phyloP scores from a whole-genome alignment of 2,888 invertebrate species.

The Pecten maximus region DNA sequence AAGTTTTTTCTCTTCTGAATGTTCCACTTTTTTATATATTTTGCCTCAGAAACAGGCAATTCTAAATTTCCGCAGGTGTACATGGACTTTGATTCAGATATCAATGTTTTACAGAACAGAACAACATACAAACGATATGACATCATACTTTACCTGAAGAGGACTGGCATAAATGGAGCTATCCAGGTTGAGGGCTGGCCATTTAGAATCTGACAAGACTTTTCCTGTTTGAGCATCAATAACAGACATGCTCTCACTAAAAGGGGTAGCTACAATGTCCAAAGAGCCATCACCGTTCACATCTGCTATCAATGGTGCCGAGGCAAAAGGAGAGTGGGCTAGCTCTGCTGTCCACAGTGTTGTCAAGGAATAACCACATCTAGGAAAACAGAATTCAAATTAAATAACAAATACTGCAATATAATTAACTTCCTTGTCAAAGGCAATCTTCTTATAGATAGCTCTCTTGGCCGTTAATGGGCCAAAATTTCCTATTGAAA shows the following conservation, averaged over 20 bases:
- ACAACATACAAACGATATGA: too few species aligned
- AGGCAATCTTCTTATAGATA: too few species aligned
- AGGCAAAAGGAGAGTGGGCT: conserved; percentile 77
- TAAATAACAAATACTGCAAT: not conserved
- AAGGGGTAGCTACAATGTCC: conserved; percentile 78
- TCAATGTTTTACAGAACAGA: too few species aligned
- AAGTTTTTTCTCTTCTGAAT: too few species aligned
- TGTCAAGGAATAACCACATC: conserved; percentile 76
- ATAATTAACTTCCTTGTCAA: too few species aligned
- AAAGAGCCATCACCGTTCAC: conserved; percentile 75
- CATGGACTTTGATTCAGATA: not conserved
- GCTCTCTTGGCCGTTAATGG: too few species aligned
- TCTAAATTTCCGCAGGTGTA: too few species aligned
- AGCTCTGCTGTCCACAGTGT: conserved; percentile 78
- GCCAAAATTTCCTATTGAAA: too few species aligned
- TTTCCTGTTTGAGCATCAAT: conserved; percentile 74
- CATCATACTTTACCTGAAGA: conserved; percentile 69
- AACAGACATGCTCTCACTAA: conserved; percentile 77
- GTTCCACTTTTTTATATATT: too few species aligned
- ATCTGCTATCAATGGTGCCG: conserved; percentile 77
- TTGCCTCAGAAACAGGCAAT: too few species aligned
- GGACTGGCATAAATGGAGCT: conserved; percentile 78
- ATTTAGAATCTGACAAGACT: conserved; percentile 65
- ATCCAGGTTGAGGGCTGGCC: conserved; percentile 77
- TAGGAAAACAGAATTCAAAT: conserved; percentile 51